phyloP scores from a whole-genome alignment of 2,113 vertebrate species.

The Hippocampus barbouri region DNA sequence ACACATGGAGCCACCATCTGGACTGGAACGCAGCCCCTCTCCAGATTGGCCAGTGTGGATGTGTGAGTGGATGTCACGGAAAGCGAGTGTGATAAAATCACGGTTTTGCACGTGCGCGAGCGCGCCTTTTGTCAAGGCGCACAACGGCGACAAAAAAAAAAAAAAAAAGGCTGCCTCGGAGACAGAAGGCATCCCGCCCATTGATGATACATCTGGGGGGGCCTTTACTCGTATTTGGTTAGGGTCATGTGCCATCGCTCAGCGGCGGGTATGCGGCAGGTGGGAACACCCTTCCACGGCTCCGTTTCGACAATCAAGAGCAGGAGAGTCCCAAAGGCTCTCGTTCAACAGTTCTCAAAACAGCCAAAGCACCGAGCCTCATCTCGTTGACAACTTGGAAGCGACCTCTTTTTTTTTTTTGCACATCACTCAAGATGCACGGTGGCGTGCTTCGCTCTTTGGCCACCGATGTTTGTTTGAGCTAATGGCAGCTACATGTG shows the following conservation, averaged over 20 bases:
- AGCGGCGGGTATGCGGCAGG: constrained; percentile 47
- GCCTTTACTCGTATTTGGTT: constrained; percentile 58
- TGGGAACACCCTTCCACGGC: constrained; percentile 51
- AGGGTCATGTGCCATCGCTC: constrained; percentile 38
- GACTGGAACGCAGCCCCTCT: constrained; percentile 69
- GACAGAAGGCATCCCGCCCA: constrained; percentile 56
- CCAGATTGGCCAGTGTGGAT: constrained; percentile 63
- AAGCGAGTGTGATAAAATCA: constrained; percentile 38
- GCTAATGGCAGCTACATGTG: too few relatives aligned
- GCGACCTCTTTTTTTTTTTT: background rate
- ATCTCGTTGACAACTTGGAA: constrained; percentile 40
- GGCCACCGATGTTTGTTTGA: too few relatives aligned
- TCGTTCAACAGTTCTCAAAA: constrained; percentile 34
- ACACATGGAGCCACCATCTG: constrained; percentile 80
- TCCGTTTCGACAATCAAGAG: constrained; percentile 41
- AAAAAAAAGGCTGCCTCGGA: constrained; percentile 44
- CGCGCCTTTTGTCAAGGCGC: constrained; percentile 30
- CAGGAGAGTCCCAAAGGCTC: constrained; percentile 25
- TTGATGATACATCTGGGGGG: constrained; percentile 70
- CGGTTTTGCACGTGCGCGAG: constrained; percentile 23
- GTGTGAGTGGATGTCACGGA: constrained; percentile 58
- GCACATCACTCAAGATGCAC: constrained; percentile 10
- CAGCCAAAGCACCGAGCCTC: constrained; percentile 31
- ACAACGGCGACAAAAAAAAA: constrained; percentile 20
- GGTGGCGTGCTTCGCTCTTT: background rate